Evolutionary conservation across 2,888 invertebrate species (phyloP), one percentile per base, ranked within the genome.

Genomic region (Megaustenia siamemsis): DNA sequence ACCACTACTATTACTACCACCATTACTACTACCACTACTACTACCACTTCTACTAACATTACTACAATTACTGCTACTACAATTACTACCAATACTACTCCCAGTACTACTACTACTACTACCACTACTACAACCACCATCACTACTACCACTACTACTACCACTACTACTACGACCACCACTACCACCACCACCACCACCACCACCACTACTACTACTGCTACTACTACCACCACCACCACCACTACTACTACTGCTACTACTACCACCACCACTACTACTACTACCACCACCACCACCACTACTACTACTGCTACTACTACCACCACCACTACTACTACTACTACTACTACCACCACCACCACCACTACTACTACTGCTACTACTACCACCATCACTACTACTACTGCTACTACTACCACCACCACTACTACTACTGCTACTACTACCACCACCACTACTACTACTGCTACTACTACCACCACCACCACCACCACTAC

Each of bases 221-320:
- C n/a, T n/a, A n/a, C n/a, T n/a, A n/a, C n/a, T n/a, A n/a, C n/a
- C n/a, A n/a, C n/a, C n/a, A n/a, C n/a, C n/a, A n/a, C n/a, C n/a
- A n/a, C n/a, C n/a, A n/a, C n/a, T n/a, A n/a, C 69, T 69, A 28
- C 69, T 69, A 28, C 69, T 69, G 24, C 69, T 69, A 28, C 69
- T 69, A 28, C 69, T 69, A 28, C 69, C 32, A 28, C 69, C 32
- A 28, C 69, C 32, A 28, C 69, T 69, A 28, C 69, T 69, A 28
- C 69, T 69, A 28, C 69, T 69, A 28, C 69, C 32, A 28, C 69
- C 32, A 28, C 69, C 32, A 28, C 69, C 32, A 28, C 69, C 32
- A 28, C 69, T 69, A 28, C 69, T 69, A 28, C 69, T 69, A 28
- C 69, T 69, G 24, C 69, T 69, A 28, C 69, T 69, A 28, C 69